These are phyloP conservation scores for Cathartes aura DNA, from an alignment of 2,113 vertebrate genomes.

Conservation along the genomic window DNA sequence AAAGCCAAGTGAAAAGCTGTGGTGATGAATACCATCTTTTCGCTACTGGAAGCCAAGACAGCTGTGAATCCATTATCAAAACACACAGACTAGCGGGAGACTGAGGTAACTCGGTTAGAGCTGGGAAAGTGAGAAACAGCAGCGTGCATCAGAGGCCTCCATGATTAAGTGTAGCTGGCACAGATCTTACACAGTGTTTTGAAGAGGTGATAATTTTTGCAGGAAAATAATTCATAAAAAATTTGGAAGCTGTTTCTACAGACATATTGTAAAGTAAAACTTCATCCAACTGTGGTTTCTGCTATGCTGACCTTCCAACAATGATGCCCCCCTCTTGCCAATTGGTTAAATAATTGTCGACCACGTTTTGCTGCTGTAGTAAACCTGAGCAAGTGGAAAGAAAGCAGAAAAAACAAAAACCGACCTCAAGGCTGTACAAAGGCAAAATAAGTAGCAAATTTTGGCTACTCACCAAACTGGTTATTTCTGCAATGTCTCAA, in stretches of 20 bases:
- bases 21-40: background rate
- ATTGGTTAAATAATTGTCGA: background rate
- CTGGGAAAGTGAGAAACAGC: background rate
- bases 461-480: constrained; percentile 85
- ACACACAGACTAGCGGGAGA: background rate
- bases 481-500: constrained; percentile 91
- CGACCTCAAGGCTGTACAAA: background rate
- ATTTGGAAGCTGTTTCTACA: background rate
- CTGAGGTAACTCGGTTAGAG: background rate
- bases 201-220: background rate
- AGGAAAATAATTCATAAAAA: background rate
- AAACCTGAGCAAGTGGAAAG: background rate
- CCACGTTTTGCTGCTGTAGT: background rate
- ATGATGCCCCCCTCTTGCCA: background rate
- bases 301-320: background rate
- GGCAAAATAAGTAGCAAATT: background rate
- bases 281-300: background rate
- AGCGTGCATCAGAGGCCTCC: background rate
- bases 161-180: background rate
- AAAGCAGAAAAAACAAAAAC: background rate
- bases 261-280: background rate
- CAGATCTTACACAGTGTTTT: background rate
- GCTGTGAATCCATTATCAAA: background rate
- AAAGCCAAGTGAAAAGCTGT: background rate
- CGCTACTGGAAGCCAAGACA: background rate